A percentile compares a stretch with the other conserved stretches of the same genome.
These are phyloP conservation scores for Gopherus evgoodei DNA, from an alignment of 2,113 vertebrate genomes.

Conservation along the genomic window DNA sequence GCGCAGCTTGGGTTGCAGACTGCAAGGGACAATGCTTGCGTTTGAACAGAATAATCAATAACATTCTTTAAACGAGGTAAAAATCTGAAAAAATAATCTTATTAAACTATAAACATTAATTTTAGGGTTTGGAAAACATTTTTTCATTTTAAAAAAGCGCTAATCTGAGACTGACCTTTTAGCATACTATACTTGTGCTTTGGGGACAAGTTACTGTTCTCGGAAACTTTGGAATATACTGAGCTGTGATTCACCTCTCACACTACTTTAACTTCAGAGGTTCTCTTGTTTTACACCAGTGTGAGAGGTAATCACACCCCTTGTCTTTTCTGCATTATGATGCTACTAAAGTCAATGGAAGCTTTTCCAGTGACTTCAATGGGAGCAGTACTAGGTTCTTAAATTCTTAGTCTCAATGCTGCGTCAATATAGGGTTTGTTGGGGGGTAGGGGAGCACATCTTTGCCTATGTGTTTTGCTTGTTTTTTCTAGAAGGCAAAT, in stretches of 20 bases:
- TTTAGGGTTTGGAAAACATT: background rate
- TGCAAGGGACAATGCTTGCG: background rate
- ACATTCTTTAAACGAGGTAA: background rate
- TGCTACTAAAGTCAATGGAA: background rate
- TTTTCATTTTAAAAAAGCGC: background rate
- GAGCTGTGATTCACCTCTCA: background rate
- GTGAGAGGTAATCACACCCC: background rate
- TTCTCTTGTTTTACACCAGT: background rate
- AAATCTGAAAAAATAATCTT: background rate
- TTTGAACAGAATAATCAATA: background rate
- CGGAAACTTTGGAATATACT: background rate
- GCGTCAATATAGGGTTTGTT: background rate
- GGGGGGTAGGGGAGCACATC: rapidly evolving
- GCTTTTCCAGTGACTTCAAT: rapidly evolving
- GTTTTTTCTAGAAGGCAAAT: background rate
- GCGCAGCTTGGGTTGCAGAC: background rate
- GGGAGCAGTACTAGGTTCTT: background rate
- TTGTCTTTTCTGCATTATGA: background rate
- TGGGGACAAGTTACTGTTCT: background rate
- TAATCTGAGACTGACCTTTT: background rate
- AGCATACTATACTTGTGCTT: background rate
- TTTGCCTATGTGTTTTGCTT: rapidly evolving
- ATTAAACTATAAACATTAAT: background rate
- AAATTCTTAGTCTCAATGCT: rapidly evolving
- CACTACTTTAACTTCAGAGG: rapidly evolving